Base-by-base conservation (phyloP, 2,888 invertebrate species). In the Iselma pallidipennis region DNA sequence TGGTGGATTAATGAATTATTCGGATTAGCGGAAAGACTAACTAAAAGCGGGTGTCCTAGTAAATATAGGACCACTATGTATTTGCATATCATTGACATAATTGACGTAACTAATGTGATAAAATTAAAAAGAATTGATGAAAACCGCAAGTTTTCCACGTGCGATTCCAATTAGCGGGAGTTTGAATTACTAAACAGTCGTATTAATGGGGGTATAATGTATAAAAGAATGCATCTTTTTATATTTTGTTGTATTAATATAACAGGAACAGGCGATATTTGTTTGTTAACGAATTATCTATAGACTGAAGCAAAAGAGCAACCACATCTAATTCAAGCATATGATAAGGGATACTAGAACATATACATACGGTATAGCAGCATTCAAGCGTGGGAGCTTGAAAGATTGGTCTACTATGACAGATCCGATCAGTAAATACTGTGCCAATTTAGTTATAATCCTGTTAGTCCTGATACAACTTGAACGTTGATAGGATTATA, bases 351-450 rank as follows among this genome's bases (percentile, higher is more conserved):
- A 37, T 37, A 16, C 6, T n/a, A n/a, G n/a, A n/a, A n/a, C n/a
- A n/a, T n/a, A n/a, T n/a, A n/a, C n/a, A n/a, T n/a, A n/a, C n/a
- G n/a, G n/a, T n/a, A n/a, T n/a, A n/a, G n/a, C n/a, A n/a, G n/a
- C n/a, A 63, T 53, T 65, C 65, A 50, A 57, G 60, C 55, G 51
- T 65, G 62, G 66, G 62, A 60, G 51, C 65, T 61, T 64, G 53
- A 53, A 16, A 37, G 51, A 37, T 37, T 45, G 31, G 42, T 58
- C 52, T 57, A 55, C 49, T 56, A 61, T 68, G 68, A 69, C 70
- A 71, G 63, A 77, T 76, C 76, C 73, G 72, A 74, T 74, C 71
- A 68, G 75, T 64, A 76, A 77, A 77, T 77, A 77, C 59, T 68
- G 71, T 70, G 66, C 73, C 72, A 75, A 75, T 75, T 75, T 74